Percentiles rank a stretch among this genome's conserved stretches.
These are phyloP conservation scores for Botrylloides violaceus DNA, from an alignment of 23 tunicate species.

Conservation along the genomic window DNA sequence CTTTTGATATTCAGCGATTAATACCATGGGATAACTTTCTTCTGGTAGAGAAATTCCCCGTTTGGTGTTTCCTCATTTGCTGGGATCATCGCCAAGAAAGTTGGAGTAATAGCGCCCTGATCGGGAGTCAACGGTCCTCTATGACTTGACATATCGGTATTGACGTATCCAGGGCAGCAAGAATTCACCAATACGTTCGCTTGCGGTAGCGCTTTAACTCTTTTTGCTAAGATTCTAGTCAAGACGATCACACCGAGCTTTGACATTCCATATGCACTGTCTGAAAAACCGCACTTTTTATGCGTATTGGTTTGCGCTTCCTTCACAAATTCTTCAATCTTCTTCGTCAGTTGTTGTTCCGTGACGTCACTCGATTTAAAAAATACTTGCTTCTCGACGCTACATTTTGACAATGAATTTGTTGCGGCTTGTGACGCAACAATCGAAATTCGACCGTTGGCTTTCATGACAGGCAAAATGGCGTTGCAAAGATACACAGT, in stretches of 20 bases:
- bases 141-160: constrained; percentile 84
- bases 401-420: constrained; percentile 44
- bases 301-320: constrained; percentile 38
- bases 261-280: constrained; percentile 69
- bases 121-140: constrained; percentile 73
- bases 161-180: constrained; percentile 90
- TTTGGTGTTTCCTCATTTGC: constrained; percentile 53
- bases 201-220: constrained; percentile 26
- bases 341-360: constrained; percentile 39
- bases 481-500: constrained; percentile 28
- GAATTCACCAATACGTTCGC: constrained; percentile 68
- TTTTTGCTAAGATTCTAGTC: constrained; percentile 55
- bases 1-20: neutral
- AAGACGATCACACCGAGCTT: constrained; percentile 69
- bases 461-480: constrained; percentile 49
- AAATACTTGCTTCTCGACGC: constrained; percentile 41
- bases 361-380: constrained; percentile 69
- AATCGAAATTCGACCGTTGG: constrained; percentile 55
- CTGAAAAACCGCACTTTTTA: constrained; percentile 34
- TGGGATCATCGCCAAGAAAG: constrained; percentile 68
- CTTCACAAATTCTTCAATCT: constrained; percentile 69
- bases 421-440: constrained; percentile 32
- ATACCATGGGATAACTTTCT: constrained; percentile 53
- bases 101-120: constrained; percentile 85
- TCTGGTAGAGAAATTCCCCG: constrained; percentile 67